Base-by-base conservation (phyloP, 2,797 vertebrate species). In the Scleropages formosus region DNA sequence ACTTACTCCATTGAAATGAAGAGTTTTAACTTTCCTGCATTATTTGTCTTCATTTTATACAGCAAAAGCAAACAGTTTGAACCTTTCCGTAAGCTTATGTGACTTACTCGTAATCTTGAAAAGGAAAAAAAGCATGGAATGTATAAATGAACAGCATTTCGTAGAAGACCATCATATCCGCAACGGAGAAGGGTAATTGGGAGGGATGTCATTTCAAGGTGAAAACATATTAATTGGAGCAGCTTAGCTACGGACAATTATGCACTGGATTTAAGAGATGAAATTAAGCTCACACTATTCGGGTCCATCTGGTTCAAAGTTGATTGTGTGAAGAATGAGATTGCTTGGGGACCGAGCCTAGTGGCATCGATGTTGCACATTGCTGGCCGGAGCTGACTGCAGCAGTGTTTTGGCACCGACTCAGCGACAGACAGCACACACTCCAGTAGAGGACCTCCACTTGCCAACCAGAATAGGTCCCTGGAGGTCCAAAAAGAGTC, bases 241-340 rank as follows among this genome's bases (percentile, higher is more conserved):
- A 22, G 73, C 75, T 79, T 82, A 70, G 65, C 61, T 4, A 22
- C 74, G 75, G 77, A 74, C 64, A 66, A 77, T 81, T 82, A 74
- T 79, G 78, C 65, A 71, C 82, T 74, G 79, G 80, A 78, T 85
- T 79, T 81, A 78, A 70, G 69, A 64, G 82, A 84, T 80, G 82
- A 78, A 81, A 74, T 72, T 74, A 77, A 83, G 79, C 69, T 63
- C 70, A 53, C 58, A 74, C 74, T 82, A 78, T 70, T 84, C 77
- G 65, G 8, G 39, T 82, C 83, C 78, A 84, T 83, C 84, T 85
- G 85, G 77, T 83, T 81, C 75, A 83, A 82, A 82, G 81, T 81
- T 82, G 80, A 85, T 84, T 86, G 82, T 79, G 68, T 82, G 75
- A 78, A 75, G 62, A 78, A 77, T 75, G 73, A 75, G 75, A 81